phyloP scores from a whole-genome alignment of 37 sponge, comb jelly and placozoan genomes.

The Axinella damicornis region DNA sequence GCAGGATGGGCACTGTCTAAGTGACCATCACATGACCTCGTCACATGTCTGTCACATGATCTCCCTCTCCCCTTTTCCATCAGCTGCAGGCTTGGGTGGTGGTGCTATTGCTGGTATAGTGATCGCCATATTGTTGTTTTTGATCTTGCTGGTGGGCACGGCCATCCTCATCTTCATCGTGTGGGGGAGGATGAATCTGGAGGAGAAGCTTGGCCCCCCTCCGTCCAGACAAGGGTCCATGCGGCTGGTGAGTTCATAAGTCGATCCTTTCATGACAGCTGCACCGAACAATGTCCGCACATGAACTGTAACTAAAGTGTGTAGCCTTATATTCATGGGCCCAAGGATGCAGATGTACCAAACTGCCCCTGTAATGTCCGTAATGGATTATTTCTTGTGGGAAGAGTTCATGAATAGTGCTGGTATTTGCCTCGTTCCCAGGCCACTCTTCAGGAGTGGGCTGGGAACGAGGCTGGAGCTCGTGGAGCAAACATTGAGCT shows the following conservation, averaged over 20 bases:
- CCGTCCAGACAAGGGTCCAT: slow-evolving; percentile 61
- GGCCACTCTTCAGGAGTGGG: too few species aligned
- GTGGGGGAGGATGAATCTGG: background rate
- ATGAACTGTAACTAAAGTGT: too few species aligned
- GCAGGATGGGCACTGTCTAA: too few species aligned
- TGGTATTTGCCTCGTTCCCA: too few species aligned
- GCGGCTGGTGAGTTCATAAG: slow-evolving; percentile 45
- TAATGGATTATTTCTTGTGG: too few species aligned
- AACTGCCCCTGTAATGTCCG: too few species aligned
- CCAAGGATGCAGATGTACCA: too few species aligned
- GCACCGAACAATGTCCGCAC: too few species aligned
- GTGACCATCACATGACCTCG: background rate
- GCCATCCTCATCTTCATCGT: slow-evolving; percentile 18
- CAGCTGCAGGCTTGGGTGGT: slow-evolving; percentile 16
- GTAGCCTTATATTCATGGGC: too few species aligned
- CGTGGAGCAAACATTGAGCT: too few species aligned
- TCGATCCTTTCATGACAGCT: background rate
- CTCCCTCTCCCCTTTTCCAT: background rate
- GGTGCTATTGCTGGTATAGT: slow-evolving; percentile 58
- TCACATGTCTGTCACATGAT: slow-evolving; percentile 19
- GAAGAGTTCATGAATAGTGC: too few species aligned
- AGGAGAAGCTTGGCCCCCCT: slow-evolving; percentile 23
- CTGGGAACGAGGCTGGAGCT: too few species aligned
- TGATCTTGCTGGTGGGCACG: slow-evolving; percentile 8
- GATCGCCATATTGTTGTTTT: slow-evolving; percentile 10